Base-by-base conservation (phyloP, 2,888 invertebrate species). In the Lepas anatifera region DNA sequence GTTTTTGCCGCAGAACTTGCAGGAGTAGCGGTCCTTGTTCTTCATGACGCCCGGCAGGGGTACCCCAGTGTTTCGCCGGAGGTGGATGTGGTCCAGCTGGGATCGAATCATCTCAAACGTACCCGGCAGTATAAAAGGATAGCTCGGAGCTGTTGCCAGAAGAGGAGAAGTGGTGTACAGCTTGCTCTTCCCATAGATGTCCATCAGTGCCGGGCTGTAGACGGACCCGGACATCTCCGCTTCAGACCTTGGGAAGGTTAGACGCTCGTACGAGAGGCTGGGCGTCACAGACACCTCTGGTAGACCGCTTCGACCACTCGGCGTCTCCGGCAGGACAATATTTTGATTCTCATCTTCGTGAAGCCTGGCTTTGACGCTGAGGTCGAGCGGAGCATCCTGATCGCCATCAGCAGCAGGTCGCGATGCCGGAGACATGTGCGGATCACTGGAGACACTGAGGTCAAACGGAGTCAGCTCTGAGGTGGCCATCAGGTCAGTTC, bases 1-100 rank as follows among this genome's bases (percentile, higher is more conserved):
- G 32, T 96, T 79, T 81, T 96, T 94, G 68, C 96, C 96, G 80
- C 98, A 98, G 81, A 94, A 98, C 78, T 95, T 95, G 83, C 98
- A 98, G 67, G 95, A 90, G 81, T 98, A 74, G 8, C 72, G 50
- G 69, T 74, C 73, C 50, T 73, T 74, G 69, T 37, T 41, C 66
- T 66, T 66, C 25, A 66, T 25, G 37, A 66, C 66, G 39, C 37
- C 66, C 3, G 66, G 66, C 41, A 66, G 66, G 4, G 39, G 66
- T 27, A 39, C 39, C 25, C 41, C 39, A 1, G 66, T 25, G 27
- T 39, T 66, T 16, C 41, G 22, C 16, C 66, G 7, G 25, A 66
- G 39, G n/a, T 66, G 66, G 27, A 66, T 66, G n/a, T 66, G 66
- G 37, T 66, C 66, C 39, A 66, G 66, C 25, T 66, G 66, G 1